Conservation (phyloP, 2,113 vertebrate genomes). For the Misgurnus anguillicaudatus region DNA sequence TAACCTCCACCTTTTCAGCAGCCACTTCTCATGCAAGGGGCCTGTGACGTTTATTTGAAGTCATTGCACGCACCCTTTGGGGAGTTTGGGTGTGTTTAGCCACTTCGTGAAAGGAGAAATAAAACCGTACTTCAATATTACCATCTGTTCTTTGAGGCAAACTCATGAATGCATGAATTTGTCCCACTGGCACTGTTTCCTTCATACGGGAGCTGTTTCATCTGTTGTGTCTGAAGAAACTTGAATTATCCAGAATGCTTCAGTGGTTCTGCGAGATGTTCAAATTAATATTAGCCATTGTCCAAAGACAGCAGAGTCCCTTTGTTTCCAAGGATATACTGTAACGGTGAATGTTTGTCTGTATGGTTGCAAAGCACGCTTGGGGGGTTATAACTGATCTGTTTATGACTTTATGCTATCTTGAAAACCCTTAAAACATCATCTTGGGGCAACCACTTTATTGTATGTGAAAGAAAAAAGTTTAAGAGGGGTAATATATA, state of each 20-base stretch:
- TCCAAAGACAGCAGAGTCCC: constrained; percentile 7
- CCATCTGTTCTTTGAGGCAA: constrained; percentile 50
- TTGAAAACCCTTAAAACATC: constrained; percentile 11
- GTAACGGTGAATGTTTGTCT: neutral
- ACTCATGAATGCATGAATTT: constrained; percentile 42
- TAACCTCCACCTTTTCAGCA: neutral
- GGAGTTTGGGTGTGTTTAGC: neutral
- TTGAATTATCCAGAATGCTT: constrained; percentile 29
- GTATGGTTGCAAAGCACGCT: neutral
- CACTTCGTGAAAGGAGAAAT: constrained; percentile 23
- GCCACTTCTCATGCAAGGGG: neutral
- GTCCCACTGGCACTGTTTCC: constrained; percentile 18
- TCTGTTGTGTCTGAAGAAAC: constrained; percentile 7
- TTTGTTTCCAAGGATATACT: constrained; percentile 1
- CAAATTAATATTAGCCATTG: constrained; percentile 36
- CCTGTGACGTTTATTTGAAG: neutral
- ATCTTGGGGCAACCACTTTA: neutral
- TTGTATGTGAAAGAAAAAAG: neutral
- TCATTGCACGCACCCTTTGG: neutral
- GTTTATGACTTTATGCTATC: constrained; percentile 18
- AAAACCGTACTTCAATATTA: constrained; percentile 30
- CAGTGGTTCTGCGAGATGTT: constrained; percentile 15
- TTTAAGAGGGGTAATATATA: neutral
- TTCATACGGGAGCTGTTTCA: constrained; percentile 28
- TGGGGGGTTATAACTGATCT: neutral